These are phyloP conservation scores for Lamellibrachia satsuma DNA, from an alignment of 2,888 invertebrate species.

Conservation along the genomic window DNA sequence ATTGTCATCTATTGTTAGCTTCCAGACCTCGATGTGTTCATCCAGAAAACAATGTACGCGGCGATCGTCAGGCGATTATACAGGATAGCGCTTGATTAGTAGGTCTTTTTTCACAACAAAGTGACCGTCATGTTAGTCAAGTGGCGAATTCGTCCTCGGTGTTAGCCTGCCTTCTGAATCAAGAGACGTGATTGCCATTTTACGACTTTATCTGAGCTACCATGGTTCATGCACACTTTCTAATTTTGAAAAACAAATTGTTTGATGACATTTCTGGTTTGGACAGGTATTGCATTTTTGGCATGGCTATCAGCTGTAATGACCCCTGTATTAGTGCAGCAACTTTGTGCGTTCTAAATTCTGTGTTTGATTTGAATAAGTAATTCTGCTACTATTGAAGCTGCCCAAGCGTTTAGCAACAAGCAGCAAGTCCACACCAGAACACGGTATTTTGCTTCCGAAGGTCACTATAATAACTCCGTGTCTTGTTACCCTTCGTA, in stretches of 20 bases:
- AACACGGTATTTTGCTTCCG: neutral
- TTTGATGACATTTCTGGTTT: neutral
- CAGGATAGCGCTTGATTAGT: neutral
- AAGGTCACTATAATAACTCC: neutral
- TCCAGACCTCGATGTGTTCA: too few species aligned
- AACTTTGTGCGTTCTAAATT: too few species aligned
- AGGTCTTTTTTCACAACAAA: neutral
- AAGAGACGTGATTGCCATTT: neutral
- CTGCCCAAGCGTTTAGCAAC: neutral
- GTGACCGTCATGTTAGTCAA: neutral
- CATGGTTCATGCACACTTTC: neutral
- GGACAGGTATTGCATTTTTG: too few species aligned
- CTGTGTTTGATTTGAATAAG: too few species aligned
- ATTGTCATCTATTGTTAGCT: too few species aligned
- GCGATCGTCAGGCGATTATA: neutral
- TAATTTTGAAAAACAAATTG: neutral
- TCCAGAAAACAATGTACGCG: neutral
- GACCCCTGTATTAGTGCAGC: too few species aligned
- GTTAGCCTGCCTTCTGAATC: neutral
- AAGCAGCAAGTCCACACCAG: too few species aligned
- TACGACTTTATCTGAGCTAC: neutral
- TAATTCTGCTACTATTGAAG: neutral
- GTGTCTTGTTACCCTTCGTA: neutral
- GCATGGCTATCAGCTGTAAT: too few species aligned
- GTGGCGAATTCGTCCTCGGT: neutral